These are phyloP conservation scores for Cygnus buccinator DNA, from an alignment of 2,113 vertebrate species.

Conservation along the genomic window DNA sequence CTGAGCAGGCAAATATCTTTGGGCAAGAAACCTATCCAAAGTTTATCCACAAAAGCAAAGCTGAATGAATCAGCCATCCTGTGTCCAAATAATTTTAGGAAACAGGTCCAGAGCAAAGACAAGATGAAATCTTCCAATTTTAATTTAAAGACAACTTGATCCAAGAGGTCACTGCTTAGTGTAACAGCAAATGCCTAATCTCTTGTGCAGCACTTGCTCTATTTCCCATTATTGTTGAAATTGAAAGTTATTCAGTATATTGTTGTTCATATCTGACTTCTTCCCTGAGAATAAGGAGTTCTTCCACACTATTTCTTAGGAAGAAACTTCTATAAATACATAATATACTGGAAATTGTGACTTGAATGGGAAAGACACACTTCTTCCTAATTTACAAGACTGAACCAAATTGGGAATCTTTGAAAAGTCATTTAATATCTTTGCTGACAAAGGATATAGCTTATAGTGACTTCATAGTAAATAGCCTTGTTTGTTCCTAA, in stretches of 20 bases:
- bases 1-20: neutral
- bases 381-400: neutral
- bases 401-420: neutral
- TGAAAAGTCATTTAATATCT: neutral
- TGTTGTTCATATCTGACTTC: neutral
- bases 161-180: neutral
- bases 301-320: neutral
- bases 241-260: neutral
- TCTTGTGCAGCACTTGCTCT: neutral
- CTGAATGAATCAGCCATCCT: neutral
- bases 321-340: neutral
- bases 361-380: accelerated
- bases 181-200: neutral
- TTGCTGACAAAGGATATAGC: neutral
- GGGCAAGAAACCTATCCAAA: neutral
- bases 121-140: neutral
- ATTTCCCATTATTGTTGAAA: neutral
- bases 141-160: neutral
- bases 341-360: neutral
- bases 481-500: neutral
- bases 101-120: neutral
- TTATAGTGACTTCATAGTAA: neutral
- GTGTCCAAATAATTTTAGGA: neutral
- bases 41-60: neutral
- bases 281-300: neutral